Base-by-base conservation (phyloP, 2,888 invertebrate genomes). In the Caenorhabditis doughertyi region DNA sequence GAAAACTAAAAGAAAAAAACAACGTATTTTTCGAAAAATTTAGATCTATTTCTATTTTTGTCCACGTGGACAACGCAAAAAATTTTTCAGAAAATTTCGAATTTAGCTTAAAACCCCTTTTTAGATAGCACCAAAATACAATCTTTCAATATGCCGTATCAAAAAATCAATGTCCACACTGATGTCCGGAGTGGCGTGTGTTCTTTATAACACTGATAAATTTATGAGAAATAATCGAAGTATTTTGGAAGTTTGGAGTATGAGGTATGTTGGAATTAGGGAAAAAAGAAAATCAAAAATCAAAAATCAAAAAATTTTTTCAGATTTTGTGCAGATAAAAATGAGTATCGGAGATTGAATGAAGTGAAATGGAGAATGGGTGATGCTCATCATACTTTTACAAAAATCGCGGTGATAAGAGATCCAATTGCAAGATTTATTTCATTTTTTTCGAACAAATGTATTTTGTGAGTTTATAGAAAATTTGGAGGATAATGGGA, bases 131-230 rank as follows among this genome's bases (percentile, higher is more conserved):
- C 84, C 84, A 8, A 67, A 73, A 27, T 84, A 86, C 60, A 83
- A 83, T 32, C 11, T 87, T 11, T 80, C 83, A 3, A 82, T 85
- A 9, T 87, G 87, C 53, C 84, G 84, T 11, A 87, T 87, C 25
- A 84, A 87, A 64, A 87, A 87, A 53, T 82, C 80, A n/a, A 86
- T 87, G 86, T 87, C 87, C 9, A 86, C 87, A 0, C 32, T 83
- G 39, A 83, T 83, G 79, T 76, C 74, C 5, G 79, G 79, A 9
- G 56, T 83, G 25, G 68, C 82, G 29, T 83, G 79, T 51, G 73
- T 79, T 16, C 70, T 83, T 3, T 83, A 68, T 25, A 74, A 79
- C 21, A 83, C 82, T 4, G 79, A 64, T 0, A 62, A 70, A n/a
- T 87, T 86, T 42, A 70, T 80, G 32, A 49, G 62, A n/a, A 77